Percentiles rank a stretch among this genome's conserved stretches.
Conservation (phyloP, 2,113 vertebrate species). For the Gopherus evgoodei region DNA sequence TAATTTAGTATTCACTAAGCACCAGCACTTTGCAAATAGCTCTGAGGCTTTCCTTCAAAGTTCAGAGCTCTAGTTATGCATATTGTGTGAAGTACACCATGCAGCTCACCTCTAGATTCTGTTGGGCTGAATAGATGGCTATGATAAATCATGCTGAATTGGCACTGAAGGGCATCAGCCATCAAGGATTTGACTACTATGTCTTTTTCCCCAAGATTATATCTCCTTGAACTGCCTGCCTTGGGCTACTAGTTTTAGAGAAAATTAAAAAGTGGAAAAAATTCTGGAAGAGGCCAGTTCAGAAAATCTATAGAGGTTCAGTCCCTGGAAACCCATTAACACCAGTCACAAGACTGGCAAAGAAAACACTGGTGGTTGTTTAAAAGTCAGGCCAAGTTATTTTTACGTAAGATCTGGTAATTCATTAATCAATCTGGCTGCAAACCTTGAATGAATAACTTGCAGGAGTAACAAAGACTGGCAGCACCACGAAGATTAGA, state of each 20-base stretch:
- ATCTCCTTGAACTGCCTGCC: constrained; percentile 75
- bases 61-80: constrained; percentile 80
- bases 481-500: constrained; percentile 47
- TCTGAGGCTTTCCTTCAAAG: constrained; percentile 84
- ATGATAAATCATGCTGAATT: constrained; percentile 75
- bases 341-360: constrained; percentile 78
- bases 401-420: constrained; percentile 86
- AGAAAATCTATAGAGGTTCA: constrained; percentile 37
- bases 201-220: constrained; percentile 22
- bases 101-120: constrained; percentile 68
- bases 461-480: constrained; percentile 74
- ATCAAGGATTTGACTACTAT: constrained; percentile 62
- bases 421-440: constrained; percentile 86
- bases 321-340: constrained; percentile 79
- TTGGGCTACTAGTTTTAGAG: constrained; percentile 65
- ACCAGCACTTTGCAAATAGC: constrained; percentile 86
- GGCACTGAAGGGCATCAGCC: constrained; percentile 72
- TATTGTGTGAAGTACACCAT: constrained; percentile 63
- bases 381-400: constrained; percentile 82
- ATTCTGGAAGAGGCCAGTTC: constrained; percentile 42
- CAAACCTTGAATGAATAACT: constrained; percentile 83
- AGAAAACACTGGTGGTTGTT: constrained; percentile 77
- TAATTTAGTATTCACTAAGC: constrained; percentile 87
- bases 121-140: constrained; percentile 69
- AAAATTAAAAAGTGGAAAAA: constrained; percentile 66